Evolutionary conservation across 2,113 vertebrate genomes (phyloP).

Genomic region (Symphodus melops): DNA sequence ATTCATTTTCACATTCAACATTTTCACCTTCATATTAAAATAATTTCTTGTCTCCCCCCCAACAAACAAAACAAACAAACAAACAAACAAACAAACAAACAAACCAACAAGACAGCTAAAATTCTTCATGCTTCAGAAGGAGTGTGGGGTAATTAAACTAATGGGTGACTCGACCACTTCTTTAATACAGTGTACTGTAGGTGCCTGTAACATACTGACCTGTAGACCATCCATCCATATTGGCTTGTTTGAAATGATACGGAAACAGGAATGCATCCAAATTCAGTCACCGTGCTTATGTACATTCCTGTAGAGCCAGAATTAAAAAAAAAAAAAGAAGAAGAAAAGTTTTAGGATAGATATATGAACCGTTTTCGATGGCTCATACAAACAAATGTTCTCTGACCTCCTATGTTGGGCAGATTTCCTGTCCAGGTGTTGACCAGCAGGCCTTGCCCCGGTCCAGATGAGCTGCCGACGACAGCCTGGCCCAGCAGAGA

Average conservation of each 20-base stretch:
- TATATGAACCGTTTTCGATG: neutral
- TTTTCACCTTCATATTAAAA: too few relatives aligned
- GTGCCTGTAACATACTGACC: slow-evolving; percentile 49
- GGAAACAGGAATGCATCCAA: slow-evolving; percentile 57
- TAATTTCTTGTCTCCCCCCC: too few relatives aligned
- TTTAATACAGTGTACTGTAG: too few relatives aligned
- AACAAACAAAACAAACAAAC: too few relatives aligned
- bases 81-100: too few relatives aligned
- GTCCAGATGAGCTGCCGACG: slow-evolving; percentile 73
- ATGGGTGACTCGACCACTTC: too few relatives aligned
- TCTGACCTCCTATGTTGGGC: slow-evolving; percentile 25
- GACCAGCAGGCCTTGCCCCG: slow-evolving; percentile 79
- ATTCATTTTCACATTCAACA: too few relatives aligned
- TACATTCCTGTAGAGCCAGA: slow-evolving; percentile 58
- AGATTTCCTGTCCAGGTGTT: slow-evolving; percentile 75
- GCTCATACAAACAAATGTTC: neutral
- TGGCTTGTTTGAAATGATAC: neutral
- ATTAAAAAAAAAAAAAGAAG: neutral
- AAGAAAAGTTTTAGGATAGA: neutral
- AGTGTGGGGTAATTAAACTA: too few relatives aligned
- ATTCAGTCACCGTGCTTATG: slow-evolving; percentile 40
- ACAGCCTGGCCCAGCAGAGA: slow-evolving; percentile 61
- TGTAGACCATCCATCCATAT: slow-evolving; percentile 60
- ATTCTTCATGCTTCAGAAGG: too few relatives aligned
- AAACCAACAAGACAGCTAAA: too few relatives aligned